Conservation (phyloP, 2,888 invertebrate genomes). For the Seladonia tumulorum region DNA sequence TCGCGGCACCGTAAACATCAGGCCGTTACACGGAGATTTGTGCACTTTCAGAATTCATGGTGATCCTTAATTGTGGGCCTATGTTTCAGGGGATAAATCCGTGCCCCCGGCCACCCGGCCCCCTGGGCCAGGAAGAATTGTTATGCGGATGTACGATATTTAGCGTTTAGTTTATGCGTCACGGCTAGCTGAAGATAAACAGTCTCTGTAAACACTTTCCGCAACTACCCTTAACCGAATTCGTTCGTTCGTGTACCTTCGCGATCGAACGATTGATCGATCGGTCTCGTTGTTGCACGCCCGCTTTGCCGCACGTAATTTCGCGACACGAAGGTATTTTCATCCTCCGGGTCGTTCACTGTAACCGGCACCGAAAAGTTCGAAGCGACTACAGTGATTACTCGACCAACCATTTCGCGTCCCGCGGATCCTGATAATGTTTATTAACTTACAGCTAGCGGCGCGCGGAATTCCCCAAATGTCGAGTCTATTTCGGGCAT, state of each 20-base stretch:
- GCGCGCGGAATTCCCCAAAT: no score
- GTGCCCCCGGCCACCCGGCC: no score
- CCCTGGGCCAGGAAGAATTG: neutral
- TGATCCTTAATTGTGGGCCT: slow-evolving; percentile 20
- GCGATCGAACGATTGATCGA: neutral
- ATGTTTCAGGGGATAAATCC: neutral
- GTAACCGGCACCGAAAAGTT: neutral
- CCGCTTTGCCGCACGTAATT: neutral
- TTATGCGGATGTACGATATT: neutral
- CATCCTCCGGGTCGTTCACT: neutral
- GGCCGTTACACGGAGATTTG: slow-evolving; percentile 25
- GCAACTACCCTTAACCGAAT: slow-evolving; percentile 3
- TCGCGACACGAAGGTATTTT: neutral
- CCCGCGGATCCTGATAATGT: no score
- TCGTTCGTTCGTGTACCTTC: neutral
- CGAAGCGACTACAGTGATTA: neutral
- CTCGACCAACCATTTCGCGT: neutral
- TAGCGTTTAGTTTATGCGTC: neutral
- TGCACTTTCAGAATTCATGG: slow-evolving; percentile 4
- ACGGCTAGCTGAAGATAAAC: neutral
- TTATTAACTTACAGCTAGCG: no score
- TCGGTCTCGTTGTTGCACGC: neutral
- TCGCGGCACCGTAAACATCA: slow-evolving; percentile 7
- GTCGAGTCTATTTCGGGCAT: no score
- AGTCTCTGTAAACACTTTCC: neutral